These are phyloP conservation scores for Adelphocoris suturalis DNA, from an alignment of 2,888 invertebrate genomes.

Conservation along the genomic window DNA sequence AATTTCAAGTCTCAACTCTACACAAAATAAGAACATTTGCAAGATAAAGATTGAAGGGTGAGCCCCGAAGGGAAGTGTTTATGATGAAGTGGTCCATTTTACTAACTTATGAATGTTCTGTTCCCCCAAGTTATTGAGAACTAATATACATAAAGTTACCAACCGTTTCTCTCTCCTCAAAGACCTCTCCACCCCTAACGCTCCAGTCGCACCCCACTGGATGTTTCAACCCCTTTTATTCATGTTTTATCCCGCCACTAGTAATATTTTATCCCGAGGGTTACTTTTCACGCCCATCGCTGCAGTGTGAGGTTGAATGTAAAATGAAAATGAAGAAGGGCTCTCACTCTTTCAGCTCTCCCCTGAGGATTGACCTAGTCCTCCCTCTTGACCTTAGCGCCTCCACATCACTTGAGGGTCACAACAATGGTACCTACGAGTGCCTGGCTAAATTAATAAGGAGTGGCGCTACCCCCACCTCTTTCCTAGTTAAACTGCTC, in stretches of 20 bases:
- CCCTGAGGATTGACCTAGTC: conserved; percentile 13
- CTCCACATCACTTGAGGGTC: conserved; percentile 8
- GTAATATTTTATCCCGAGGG: conserved; percentile 60
- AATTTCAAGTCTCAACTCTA: conserved; percentile 43
- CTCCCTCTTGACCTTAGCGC: conserved; percentile 32
- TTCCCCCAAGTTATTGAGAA: conserved; percentile 68
- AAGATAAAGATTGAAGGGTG: conserved; percentile 65
- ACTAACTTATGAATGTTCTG: conserved; percentile 69
- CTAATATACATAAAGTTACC: conserved; percentile 70
- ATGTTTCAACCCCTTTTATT: conserved; percentile 46
- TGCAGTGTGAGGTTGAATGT: conserved; percentile 61
- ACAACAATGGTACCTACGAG: conserved; percentile 17
- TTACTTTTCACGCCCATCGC: conserved; percentile 60
- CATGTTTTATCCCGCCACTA: conserved; percentile 51
- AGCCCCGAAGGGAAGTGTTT: conserved; percentile 64
- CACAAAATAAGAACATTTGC: conserved; percentile 65
- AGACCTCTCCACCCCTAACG: conserved; percentile 11
- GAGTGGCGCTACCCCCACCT: neutral
- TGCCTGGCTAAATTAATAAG: conserved; percentile 40
- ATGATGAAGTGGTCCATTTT: conserved; percentile 69
- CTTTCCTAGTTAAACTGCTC: no score
- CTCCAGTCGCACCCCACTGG: conserved; percentile 43
- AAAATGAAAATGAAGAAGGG: conserved; percentile 60
- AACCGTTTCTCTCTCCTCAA: conserved; percentile 56
- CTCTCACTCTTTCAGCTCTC: conserved; percentile 31